These are phyloP conservation scores for Gisinianus flammeolus DNA, from an alignment of 2,888 invertebrate genomes.

Conservation along the genomic window DNA sequence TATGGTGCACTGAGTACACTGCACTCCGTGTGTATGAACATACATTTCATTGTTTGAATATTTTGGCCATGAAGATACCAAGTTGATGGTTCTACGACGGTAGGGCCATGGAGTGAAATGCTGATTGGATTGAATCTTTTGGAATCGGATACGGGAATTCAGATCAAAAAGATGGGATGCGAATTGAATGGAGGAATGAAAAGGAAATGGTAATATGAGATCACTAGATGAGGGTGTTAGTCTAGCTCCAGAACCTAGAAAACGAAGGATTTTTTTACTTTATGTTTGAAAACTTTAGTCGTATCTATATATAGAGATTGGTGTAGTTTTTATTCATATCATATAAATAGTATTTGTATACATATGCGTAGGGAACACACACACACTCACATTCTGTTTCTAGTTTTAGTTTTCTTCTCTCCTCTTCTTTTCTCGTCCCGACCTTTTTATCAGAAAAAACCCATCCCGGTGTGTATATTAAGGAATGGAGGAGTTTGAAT, in stretches of 20 bases:
- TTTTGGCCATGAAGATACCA: background rate
- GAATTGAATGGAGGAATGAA: constrained; percentile 40
- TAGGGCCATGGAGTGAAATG: constrained; percentile 28
- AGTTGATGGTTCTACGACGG: too few species aligned
- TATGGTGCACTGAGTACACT: background rate
- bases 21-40: background rate
- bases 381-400: too few species aligned
- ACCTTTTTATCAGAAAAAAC: too few species aligned
- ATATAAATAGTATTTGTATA: too few species aligned
- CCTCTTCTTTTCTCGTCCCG: too few species aligned
- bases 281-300: too few species aligned
- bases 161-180: constrained; percentile 36
- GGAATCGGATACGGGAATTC: constrained; percentile 33
- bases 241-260: background rate
- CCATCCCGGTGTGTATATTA: too few species aligned
- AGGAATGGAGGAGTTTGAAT: too few species aligned
- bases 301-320: background rate
- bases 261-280: background rate
- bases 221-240: constrained; percentile 34
- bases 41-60: background rate
- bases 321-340: too few species aligned
- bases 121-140: constrained; percentile 45
- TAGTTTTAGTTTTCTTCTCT: too few species aligned
- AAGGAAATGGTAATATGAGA: constrained; percentile 44
- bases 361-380: too few species aligned